Conservation (phyloP, 2,113 vertebrate species). For the Coreoperca whiteheadi region DNA sequence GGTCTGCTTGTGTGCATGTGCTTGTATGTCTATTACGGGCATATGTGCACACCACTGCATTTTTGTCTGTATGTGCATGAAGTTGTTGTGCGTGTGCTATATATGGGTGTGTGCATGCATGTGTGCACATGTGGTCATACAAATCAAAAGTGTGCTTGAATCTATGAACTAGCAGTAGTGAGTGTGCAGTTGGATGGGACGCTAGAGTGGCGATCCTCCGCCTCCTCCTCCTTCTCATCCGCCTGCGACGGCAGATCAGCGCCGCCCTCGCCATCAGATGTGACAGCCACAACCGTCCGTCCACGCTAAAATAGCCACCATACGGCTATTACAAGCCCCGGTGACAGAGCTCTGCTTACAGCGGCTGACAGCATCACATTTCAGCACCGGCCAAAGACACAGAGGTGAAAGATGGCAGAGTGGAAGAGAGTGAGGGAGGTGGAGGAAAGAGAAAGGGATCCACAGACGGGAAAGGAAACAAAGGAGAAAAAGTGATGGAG, state of each 20-base stretch:
- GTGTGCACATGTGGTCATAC: background rate
- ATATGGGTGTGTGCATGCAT: background rate
- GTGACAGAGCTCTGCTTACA: constrained; percentile 77
- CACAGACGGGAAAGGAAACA: background rate
- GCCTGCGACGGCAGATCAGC: constrained; percentile 72
- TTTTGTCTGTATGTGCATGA: background rate
- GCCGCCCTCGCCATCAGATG: constrained; percentile 72
- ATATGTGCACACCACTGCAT: background rate
- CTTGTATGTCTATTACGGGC: background rate
- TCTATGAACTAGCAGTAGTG: constrained; percentile 16
- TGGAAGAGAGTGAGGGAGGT: background rate
- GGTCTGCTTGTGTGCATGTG: background rate
- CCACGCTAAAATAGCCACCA: constrained; percentile 81
- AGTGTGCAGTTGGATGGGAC: constrained; percentile 17
- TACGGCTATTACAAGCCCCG: constrained; percentile 70
- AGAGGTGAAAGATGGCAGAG: constrained; percentile 1
- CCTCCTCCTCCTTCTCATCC: constrained; percentile 22
- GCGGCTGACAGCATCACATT: constrained; percentile 71
- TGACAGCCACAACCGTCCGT: constrained; percentile 79
- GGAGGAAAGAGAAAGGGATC: background rate
- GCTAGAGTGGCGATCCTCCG: constrained; percentile 6
- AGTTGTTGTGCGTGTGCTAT: background rate
- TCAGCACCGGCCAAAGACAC: constrained; percentile 32
- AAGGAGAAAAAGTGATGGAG: background rate
- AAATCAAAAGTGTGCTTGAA: constrained; percentile 32